These are phyloP conservation scores for Empis livida DNA, from an alignment of 2,888 invertebrate species.

Conservation along the genomic window DNA sequence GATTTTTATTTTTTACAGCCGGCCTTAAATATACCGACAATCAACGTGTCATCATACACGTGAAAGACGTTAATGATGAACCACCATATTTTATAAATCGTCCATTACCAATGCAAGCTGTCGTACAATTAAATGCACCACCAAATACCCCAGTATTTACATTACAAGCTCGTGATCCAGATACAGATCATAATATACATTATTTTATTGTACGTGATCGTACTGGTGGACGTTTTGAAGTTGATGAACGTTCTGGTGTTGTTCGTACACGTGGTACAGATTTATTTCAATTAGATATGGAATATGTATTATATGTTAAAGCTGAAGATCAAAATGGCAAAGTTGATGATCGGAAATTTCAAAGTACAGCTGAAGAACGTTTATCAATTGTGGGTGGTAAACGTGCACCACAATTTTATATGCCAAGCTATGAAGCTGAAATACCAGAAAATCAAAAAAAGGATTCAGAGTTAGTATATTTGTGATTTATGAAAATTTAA, in stretches of 20 bases:
- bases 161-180: slow-evolving; percentile 92
- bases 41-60: slow-evolving; percentile 87
- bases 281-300: slow-evolving; percentile 88
- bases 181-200: slow-evolving; percentile 91
- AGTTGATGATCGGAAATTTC: slow-evolving; percentile 78
- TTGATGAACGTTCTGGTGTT: slow-evolving; percentile 83
- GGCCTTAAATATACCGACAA: slow-evolving; percentile 67
- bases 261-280: slow-evolving; percentile 84
- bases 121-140: slow-evolving; percentile 89
- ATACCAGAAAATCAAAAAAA: slow-evolving; percentile 95
- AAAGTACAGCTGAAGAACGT: slow-evolving; percentile 83
- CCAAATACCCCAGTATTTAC: slow-evolving; percentile 94
- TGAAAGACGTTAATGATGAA: slow-evolving; percentile 94
- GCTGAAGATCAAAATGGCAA: slow-evolving; percentile 91
- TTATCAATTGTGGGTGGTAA: slow-evolving; percentile 95
- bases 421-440: slow-evolving; percentile 87
- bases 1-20: slow-evolving; percentile 20
- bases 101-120: slow-evolving; percentile 93
- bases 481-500: background rate
- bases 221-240: slow-evolving; percentile 67
- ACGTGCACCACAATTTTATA: slow-evolving; percentile 93
- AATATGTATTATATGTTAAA: slow-evolving; percentile 90
- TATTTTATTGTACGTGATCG: slow-evolving; percentile 91
- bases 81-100: slow-evolving; percentile 92
- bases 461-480: slow-evolving; percentile 77